Percentiles rank a stretch among this genome's conserved stretches.
Evolutionary conservation across 1,140 invertebrate species (phyloP).

Genomic region (Hypothenemus hampei): DNA sequence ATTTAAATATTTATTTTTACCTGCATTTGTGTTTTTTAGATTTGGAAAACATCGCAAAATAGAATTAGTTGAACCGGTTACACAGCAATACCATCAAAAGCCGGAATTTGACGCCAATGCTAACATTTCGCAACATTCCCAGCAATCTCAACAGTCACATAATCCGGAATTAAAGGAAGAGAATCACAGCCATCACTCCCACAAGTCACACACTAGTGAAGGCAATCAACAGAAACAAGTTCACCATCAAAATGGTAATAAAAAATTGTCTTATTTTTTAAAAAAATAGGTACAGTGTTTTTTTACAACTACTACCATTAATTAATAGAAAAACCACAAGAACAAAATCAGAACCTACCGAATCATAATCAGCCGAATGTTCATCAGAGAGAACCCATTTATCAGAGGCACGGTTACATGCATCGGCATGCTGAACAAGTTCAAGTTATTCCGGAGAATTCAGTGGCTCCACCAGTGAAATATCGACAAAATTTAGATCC

Average conservation of each 20-base stretch:
- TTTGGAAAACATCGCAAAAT: constrained; percentile 76
- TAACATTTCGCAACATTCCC: constrained; percentile 23
- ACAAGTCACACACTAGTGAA: constrained; percentile 20
- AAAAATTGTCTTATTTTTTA: not conserved
- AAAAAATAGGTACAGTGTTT: not conserved
- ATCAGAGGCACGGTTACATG: constrained; percentile 43
- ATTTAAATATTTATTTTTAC: not conserved
- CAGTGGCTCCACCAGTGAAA: constrained; percentile 35
- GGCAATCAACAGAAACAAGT: constrained; percentile 6
- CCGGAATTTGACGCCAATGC: constrained; percentile 40
- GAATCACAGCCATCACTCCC: constrained; percentile 19
- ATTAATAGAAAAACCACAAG: constrained; percentile 11
- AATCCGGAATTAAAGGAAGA: constrained; percentile 22
- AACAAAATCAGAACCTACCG: not conserved
- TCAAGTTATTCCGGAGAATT: constrained; percentile 42
- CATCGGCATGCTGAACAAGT: constrained; percentile 45
- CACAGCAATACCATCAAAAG: constrained; percentile 39
- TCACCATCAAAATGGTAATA: not conserved
- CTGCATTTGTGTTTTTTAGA: too few species aligned
- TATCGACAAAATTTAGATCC: constrained; percentile 35
- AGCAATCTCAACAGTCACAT: constrained; percentile 19
- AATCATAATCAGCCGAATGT: not conserved
- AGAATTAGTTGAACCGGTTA: constrained; percentile 44
- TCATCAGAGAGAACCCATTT: constrained; percentile 38
- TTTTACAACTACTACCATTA: not conserved